Evolutionary conservation across 2,113 vertebrate species (phyloP).

Genomic region (Athene noctua): DNA sequence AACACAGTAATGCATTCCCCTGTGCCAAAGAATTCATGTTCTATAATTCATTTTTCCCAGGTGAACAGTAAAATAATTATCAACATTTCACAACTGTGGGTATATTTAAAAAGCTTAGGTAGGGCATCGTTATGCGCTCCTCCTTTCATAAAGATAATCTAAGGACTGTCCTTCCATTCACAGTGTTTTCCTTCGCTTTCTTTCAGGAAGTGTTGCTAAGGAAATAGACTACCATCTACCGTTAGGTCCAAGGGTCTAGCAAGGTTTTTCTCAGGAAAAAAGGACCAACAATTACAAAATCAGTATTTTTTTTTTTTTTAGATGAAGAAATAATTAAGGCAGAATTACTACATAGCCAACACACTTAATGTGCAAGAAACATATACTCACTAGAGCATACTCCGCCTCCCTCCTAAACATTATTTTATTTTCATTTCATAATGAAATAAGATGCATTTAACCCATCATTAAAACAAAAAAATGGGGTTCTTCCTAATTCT

Average conservation of each 20-base stretch:
- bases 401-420: neutral
- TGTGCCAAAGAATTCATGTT: neutral
- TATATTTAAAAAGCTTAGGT: neutral
- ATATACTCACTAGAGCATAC: neutral
- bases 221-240: slow-evolving; percentile 15
- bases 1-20: neutral
- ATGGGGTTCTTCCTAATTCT: neutral
- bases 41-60: neutral
- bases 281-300: neutral
- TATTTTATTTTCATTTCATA: neutral
- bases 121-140: neutral
- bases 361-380: neutral
- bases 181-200: neutral
- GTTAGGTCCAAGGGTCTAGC: neutral
- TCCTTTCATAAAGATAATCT: neutral
- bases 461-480: neutral
- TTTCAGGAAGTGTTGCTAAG: slow-evolving; percentile 47
- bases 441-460: neutral
- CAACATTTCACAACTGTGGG: neutral
- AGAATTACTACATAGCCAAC: neutral
- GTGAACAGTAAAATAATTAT: neutral
- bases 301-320: too few relatives aligned
- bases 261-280: slow-evolving; percentile 11
- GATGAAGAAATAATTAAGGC: neutral
- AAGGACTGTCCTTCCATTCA: neutral